A percentile compares a stretch with the other conserved stretches of the same genome.
Evolutionary conservation across 2,888 invertebrate genomes (phyloP).

Genomic region (Ophion ellenae): DNA sequence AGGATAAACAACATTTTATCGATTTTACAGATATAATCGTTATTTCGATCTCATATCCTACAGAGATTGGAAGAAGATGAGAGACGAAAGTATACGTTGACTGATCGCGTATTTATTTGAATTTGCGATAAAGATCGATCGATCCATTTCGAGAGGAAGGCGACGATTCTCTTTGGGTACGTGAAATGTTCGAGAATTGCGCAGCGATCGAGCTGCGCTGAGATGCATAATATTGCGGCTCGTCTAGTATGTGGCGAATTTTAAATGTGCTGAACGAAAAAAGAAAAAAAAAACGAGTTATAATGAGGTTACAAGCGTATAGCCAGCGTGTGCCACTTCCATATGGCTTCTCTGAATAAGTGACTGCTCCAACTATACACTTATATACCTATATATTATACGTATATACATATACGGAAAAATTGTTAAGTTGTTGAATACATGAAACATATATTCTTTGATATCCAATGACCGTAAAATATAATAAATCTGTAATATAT

Average conservation of each 20-base stretch:
- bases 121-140: not conserved
- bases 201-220: not conserved
- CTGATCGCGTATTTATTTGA: no score
- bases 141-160: not conserved
- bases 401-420: no score
- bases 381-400: no score
- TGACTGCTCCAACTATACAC: conserved; percentile 5
- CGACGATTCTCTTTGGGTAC: not conserved
- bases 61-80: not conserved
- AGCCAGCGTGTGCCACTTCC: conserved; percentile 43
- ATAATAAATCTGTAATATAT: not conserved
- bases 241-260: conserved; percentile 3
- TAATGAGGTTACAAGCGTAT: conserved; percentile 50
- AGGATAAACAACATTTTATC: not conserved
- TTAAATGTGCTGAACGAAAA: conserved; percentile 1
- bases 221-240: not conserved
- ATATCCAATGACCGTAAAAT: not conserved
- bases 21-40: not conserved
- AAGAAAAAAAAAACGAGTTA: conserved; percentile 16
- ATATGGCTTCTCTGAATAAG: conserved; percentile 53
- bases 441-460: not conserved
- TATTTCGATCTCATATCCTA: not conserved
- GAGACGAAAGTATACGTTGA: not conserved
- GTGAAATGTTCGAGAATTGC: not conserved
- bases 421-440: no score